Evolutionary conservation across 2,797 vertebrate species (phyloP).

Genomic region (Odontamblyopus lacepedii): DNA sequence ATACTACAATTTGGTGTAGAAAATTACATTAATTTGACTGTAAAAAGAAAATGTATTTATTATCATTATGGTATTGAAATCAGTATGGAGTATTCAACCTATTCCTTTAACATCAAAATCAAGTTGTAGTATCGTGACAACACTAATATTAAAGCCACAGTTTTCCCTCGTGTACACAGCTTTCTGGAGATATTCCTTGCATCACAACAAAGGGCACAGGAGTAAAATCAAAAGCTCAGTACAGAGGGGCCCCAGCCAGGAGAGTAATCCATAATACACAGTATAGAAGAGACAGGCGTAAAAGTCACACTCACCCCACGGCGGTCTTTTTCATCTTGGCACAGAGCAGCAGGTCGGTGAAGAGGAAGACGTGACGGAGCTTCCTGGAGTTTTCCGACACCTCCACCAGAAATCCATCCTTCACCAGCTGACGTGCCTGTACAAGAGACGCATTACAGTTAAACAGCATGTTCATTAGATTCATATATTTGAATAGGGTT

Average conservation of each 20-base stretch:
- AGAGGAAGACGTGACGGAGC: constrained; percentile 96
- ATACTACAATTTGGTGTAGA: no score
- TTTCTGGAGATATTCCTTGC: not conserved
- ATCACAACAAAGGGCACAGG: not conserved
- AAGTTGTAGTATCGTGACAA: no score
- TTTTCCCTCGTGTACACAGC: not conserved
- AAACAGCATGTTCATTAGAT: not conserved
- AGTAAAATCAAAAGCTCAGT: not conserved
- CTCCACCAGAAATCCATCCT: constrained; percentile 97
- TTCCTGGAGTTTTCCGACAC: constrained; percentile 94
- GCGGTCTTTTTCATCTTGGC: constrained; percentile 97
- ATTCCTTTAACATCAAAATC: no score
- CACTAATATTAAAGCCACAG: no score
- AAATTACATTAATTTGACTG: no score
- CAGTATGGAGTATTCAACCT: no score
- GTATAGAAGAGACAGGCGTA: not conserved
- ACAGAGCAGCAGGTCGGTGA: constrained; percentile 96
- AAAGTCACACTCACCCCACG: constrained; percentile 83
- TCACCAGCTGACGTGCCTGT: constrained; percentile 94
- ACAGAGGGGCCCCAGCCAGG: not conserved
- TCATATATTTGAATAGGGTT: not conserved
- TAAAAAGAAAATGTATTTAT: no score
- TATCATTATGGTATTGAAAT: no score
- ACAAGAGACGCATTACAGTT: constrained; percentile 2
- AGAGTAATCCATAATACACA: not conserved